These are phyloP conservation scores for Drosophila melanosoma DNA, from an alignment of 2,888 invertebrate genomes.

Conservation along the genomic window DNA sequence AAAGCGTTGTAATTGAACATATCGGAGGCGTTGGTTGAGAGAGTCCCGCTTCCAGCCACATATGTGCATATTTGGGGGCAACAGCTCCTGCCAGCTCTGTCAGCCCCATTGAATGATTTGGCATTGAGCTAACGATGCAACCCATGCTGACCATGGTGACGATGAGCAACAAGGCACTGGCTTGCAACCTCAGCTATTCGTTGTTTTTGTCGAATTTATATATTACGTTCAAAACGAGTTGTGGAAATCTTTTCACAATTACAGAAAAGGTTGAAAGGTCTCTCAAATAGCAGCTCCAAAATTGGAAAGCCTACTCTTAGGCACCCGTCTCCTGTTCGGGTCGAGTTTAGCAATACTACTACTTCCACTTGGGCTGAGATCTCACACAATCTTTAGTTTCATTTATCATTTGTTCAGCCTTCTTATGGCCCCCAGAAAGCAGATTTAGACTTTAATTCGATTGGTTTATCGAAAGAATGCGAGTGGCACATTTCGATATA, in stretches of 20 bases:
- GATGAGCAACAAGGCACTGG: background rate
- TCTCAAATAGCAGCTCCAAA: background rate
- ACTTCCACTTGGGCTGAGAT: background rate
- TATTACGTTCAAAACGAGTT: constrained; percentile 30
- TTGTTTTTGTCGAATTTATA: constrained; percentile 36
- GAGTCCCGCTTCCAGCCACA: constrained; percentile 89
- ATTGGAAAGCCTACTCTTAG: constrained; percentile 11
- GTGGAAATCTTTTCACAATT: constrained; percentile 29
- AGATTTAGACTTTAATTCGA: background rate
- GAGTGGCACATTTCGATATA: background rate
- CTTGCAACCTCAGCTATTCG: no score
- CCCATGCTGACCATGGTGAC: constrained; percentile 2
- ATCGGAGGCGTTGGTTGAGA: constrained; percentile 98
- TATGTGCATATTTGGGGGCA: constrained; percentile 5
- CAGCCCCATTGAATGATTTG: constrained; percentile 25
- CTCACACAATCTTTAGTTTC: background rate
- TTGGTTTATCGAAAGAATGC: background rate
- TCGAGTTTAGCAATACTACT: background rate
- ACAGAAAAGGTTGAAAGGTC: constrained; percentile 20
- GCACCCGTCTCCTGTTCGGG: background rate
- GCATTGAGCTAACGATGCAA: constrained; percentile 25
- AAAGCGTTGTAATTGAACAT: constrained; percentile 98
- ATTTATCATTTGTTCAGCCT: background rate
- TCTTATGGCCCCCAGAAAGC: background rate
- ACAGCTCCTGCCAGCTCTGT: constrained; percentile 25